Evolutionary conservation across 2,888 invertebrate genomes (phyloP), one percentile per base, ranked within the genome.

Genomic region (Bimastos eiseni): DNA sequence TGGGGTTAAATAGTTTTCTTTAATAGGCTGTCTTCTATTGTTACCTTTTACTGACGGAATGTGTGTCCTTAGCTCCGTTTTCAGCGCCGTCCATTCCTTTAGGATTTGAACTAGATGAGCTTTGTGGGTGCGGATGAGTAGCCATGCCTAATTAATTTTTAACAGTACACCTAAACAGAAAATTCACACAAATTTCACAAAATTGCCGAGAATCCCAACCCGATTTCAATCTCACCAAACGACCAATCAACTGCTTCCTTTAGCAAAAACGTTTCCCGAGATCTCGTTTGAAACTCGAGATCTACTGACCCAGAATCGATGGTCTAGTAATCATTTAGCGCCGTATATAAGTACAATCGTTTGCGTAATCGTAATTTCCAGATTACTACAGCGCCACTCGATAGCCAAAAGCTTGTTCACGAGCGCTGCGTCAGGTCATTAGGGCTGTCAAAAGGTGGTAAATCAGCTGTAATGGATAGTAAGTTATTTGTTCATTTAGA

Each of bases 41-140:
- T 84, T 70, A 92, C 92, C 92, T 92, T 91, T 92, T 92, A 41
- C 91, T 92, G 44, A 92, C 92, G 11, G 92, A 92, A 89, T 92
- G 92, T 41, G 90, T 91, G 83, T 92, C 92, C 70, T 92, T 92
- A 21, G 91, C 70, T 41, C 49, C 86, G 49, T 88, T 92, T 33
- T 90, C 90, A 34, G 70, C 34, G 30, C 90, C 92, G 19, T 92
- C 91, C 90, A 90, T 90, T 33, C 38, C 91, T 44, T 92, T 92
- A 21, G 84, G 55, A 34, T 41, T 90, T 37, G 86, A 86, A 34
- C 86, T 37, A 34, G 86, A 86, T 86, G 86, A 34, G 37, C 36
- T 86, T 19, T 86, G 86, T 24, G 36, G 21, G 24, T 37, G 86
- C 36, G 86, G 37, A 86, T 86, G 86, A 21, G 86, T 86, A 34